These are phyloP conservation scores for Esperia sulphurella DNA, from an alignment of 2,888 invertebrate species.

Conservation along the genomic window DNA sequence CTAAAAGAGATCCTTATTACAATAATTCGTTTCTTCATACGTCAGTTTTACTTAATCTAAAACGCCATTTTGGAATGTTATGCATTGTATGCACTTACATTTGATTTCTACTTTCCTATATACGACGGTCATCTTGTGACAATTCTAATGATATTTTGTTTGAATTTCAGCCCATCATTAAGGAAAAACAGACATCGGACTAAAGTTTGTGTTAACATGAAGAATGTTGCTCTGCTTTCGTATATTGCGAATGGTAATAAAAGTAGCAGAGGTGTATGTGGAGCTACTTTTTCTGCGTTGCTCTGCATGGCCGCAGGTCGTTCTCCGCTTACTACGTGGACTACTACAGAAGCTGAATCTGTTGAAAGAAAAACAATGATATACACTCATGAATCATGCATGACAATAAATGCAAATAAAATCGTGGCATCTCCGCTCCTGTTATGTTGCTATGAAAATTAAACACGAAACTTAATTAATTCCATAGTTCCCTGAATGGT, in stretches of 20 bases:
- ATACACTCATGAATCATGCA: too few relatives aligned
- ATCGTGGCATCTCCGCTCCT: too few relatives aligned
- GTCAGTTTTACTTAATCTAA: conserved; percentile 28
- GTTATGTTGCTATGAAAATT: too few relatives aligned
- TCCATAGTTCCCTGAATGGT: too few relatives aligned
- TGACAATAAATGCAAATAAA: too few relatives aligned
- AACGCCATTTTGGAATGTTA: conserved; percentile 23
- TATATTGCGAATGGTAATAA: conserved; percentile 18
- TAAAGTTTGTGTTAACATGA: conserved; percentile 11
- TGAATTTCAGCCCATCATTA: conserved; percentile 22
- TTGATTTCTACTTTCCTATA: conserved; percentile 8
- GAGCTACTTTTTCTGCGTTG: conserved; percentile 34
- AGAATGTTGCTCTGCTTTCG: conserved; percentile 27
- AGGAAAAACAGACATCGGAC: conserved; percentile 24
- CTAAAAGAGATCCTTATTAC: conserved; percentile 29
- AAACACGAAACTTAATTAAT: too few relatives aligned
- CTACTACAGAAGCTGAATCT: conserved; percentile 89
- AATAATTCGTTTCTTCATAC: conserved; percentile 64
- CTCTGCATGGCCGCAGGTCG: conserved; percentile 83
- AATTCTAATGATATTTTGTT: conserved; percentile 32
- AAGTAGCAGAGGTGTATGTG: conserved; percentile 25
- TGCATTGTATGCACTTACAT: conserved; percentile 36
- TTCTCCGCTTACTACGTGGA: conserved; percentile 90
- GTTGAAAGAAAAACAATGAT: conserved; percentile 25
- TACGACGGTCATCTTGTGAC: conserved; percentile 55